Percentiles rank a stretch among this genome's conserved stretches.
Conservation (phyloP, 2,888 invertebrate genomes). For the Stenotaenia linearis region DNA sequence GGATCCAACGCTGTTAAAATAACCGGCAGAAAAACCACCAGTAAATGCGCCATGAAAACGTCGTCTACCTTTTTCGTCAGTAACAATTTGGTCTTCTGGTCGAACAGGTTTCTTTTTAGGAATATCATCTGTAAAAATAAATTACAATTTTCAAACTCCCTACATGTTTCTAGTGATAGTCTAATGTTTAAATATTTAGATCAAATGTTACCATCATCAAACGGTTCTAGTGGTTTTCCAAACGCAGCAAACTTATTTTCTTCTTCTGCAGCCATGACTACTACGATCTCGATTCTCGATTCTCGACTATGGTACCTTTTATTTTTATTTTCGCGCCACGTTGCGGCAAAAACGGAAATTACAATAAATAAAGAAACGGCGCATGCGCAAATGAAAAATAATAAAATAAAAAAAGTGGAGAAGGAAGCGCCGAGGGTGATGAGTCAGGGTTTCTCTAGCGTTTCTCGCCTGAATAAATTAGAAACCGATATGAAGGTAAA, state of each 20-base stretch:
- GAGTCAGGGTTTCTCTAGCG: not conserved
- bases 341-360: not conserved
- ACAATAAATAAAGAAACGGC: not conserved
- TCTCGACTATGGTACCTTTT: too few species aligned
- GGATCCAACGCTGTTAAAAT: conserved; percentile 92
- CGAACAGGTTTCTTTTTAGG: conserved; percentile 73
- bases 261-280: conserved; percentile 53
- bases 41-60: conserved; percentile 99
- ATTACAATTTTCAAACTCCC: not conserved
- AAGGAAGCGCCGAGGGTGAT: not conserved
- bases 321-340: conserved; percentile 16
- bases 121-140: conserved; percentile 59
- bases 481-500: not conserved
- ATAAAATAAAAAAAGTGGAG: not conserved
- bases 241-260: conserved; percentile 60
- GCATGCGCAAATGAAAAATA: not conserved
- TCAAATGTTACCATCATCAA: conserved; percentile 67
- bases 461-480: not conserved
- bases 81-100: conserved; percentile 75
- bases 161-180: not conserved
- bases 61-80: conserved; percentile 79
- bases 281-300: too few species aligned
- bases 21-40: conserved; percentile 96
- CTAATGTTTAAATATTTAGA: not conserved
- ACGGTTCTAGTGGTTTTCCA: conserved; percentile 73